A percentile compares a stretch with the other conserved stretches of the same genome.
phyloP scores from a whole-genome alignment of 1,140 invertebrate genomes.

The Heliothis virescens region DNA sequence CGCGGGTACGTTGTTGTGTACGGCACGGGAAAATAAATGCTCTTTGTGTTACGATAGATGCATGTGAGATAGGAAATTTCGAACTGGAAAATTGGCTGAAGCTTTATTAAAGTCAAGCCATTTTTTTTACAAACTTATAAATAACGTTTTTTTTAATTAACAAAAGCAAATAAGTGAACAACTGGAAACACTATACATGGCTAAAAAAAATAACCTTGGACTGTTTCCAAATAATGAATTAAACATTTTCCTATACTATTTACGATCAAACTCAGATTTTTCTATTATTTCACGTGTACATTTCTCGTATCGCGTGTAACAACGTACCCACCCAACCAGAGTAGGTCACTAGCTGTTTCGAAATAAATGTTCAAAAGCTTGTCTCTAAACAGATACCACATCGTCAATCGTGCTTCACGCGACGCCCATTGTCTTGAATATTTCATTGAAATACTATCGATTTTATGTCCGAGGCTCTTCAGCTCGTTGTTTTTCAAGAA shows the following conservation, averaged over 20 bases:
- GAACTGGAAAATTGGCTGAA: no score
- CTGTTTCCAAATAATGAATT: no score
- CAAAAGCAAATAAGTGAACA: no score
- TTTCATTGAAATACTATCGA: conserved; percentile 44
- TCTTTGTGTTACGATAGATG: not conserved
- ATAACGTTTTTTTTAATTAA: no score
- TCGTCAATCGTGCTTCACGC: conserved; percentile 16
- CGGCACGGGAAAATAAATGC: conserved; percentile 31
- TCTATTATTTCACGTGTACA: not conserved
- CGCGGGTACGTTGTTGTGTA: conserved; percentile 29
- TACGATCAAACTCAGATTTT: no score
- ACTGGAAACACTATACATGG: no score
- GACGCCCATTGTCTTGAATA: conserved; percentile 43
- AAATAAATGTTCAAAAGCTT: conserved; percentile 40
- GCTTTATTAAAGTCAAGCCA: no score
- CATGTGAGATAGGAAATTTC: not conserved
- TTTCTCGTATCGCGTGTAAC: not conserved
- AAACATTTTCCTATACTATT: no score
- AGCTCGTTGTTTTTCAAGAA: conserved; percentile 35
- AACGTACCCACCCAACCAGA: conserved; percentile 41
- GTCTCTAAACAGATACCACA: not conserved
- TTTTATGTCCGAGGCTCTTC: not conserved
- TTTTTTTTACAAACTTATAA: no score
- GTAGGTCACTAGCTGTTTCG: conserved; percentile 51
- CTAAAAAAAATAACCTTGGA: no score